phyloP scores from a whole-genome alignment of 2,888 invertebrate species.

The Conops quadrifasciatus region DNA sequence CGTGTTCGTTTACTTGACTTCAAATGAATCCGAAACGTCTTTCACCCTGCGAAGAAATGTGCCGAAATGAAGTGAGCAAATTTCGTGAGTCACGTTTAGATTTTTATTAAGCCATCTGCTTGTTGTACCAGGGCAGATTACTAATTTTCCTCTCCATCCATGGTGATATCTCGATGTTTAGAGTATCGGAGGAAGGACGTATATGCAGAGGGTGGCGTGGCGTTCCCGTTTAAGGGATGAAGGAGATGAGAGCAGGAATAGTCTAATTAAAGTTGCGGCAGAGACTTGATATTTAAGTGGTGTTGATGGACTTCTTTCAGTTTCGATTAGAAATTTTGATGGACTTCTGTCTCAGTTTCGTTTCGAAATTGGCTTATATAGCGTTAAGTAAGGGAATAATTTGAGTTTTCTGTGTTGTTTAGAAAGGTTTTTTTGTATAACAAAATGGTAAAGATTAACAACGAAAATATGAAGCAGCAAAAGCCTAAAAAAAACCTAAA shows the following conservation, averaged over 20 bases:
- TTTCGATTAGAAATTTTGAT: constrained; percentile 15
- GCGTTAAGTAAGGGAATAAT: no score
- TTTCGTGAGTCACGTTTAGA: constrained; percentile 57
- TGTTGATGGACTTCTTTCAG: constrained; percentile 22
- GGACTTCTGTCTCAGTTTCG: no score
- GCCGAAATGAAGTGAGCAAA: constrained; percentile 8
- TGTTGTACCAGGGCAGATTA: constrained; percentile 59
- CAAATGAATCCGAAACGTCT: not conserved
- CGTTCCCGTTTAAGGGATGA: not conserved
- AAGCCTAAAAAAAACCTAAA: no score
- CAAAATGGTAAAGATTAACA: no score
- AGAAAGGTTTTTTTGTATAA: no score
- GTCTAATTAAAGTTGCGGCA: constrained; percentile 20
- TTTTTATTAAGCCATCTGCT: constrained; percentile 63
- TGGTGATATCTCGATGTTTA: no score
- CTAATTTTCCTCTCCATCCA: constrained; percentile 53
- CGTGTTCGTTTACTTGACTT: constrained; percentile 27
- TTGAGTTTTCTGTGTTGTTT: no score
- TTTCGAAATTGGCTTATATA: no score
- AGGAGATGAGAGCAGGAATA: constrained; percentile 1
- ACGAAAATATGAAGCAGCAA: no score
- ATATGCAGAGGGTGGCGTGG: no score
- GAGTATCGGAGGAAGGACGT: no score
- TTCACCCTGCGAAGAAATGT: not conserved
- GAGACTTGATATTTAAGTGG: constrained; percentile 17